These are phyloP conservation scores for Eulimnadia texana DNA, from an alignment of 1,140 invertebrate species.

Conservation along the genomic window DNA sequence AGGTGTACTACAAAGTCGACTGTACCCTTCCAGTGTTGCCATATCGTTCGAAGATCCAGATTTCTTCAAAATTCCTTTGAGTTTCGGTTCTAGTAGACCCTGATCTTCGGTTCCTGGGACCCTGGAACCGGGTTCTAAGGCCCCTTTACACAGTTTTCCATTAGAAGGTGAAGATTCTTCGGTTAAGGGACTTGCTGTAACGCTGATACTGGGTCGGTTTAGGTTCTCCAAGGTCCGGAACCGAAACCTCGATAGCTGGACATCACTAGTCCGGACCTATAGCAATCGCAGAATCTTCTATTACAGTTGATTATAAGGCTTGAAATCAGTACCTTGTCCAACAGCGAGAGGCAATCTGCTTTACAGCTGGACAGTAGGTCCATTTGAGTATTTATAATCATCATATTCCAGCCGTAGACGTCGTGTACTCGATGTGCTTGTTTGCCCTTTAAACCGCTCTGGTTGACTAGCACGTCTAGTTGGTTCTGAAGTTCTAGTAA, in stretches of 20 bases:
- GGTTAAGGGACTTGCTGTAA: neutral
- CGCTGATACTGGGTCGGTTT: neutral
- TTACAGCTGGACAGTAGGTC: constrained; percentile 33
- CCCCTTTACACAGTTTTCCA: neutral
- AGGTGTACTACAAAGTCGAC: neutral
- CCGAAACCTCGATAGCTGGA: neutral
- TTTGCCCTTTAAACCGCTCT: constrained; percentile 36
- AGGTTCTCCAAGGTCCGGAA: neutral
- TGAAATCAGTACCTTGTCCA: constrained; percentile 27
- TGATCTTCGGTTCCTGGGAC: constrained; percentile 8
- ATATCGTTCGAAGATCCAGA: constrained; percentile 21
- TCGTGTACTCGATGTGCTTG: constrained; percentile 34
- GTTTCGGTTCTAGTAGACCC: constrained; percentile 19
- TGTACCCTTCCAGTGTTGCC: neutral
- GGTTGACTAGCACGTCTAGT: constrained; percentile 29
- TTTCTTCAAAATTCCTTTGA: constrained; percentile 27
- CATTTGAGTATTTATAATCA: constrained; percentile 38
- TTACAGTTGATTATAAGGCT: neutral
- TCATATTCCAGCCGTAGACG: constrained; percentile 42
- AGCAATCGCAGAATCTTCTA: neutral
- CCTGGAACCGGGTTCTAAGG: neutral
- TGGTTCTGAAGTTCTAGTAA: constrained; percentile 36
- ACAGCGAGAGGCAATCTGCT: constrained; percentile 26
- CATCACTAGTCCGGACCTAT: neutral
- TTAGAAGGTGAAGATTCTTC: neutral